Evolutionary conservation across 1,140 invertebrate species (phyloP).

Genomic region (Brachionus manjavacas): DNA sequence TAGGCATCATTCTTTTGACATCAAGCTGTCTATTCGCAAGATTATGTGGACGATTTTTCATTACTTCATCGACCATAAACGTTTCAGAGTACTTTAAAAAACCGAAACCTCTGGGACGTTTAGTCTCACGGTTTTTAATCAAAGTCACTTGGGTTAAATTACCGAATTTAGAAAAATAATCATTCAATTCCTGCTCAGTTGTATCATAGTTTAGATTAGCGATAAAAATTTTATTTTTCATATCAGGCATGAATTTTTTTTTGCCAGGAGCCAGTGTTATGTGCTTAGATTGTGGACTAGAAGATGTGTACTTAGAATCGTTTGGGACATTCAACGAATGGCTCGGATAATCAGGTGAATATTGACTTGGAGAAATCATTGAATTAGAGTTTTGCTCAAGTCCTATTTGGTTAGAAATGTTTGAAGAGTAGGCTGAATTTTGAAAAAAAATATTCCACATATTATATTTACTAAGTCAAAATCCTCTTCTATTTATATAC

Average conservation of each 20-base stretch:
- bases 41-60: conserved; percentile 56
- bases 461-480: neutral
- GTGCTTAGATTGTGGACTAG: neutral
- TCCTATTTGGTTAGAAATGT: neutral
- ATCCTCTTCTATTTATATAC: neutral
- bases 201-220: conserved; percentile 69
- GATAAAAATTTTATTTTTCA: conserved; percentile 81
- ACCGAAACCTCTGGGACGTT: conserved; percentile 86
- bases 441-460: neutral
- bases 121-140: conserved; percentile 63
- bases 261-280: neutral
- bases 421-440: neutral
- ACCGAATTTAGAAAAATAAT: conserved; percentile 73
- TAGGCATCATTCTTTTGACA: conserved; percentile 60
- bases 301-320: neutral
- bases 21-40: conserved; percentile 58
- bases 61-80: conserved; percentile 32
- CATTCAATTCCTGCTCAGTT: conserved; percentile 59
- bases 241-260: neutral
- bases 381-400: neutral
- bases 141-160: conserved; percentile 73
- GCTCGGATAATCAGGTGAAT: neutral
- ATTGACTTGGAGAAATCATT: neutral
- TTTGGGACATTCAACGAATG: neutral
- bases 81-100: conserved; percentile 87